Percentiles rank a stretch among this genome's conserved stretches.
These are phyloP conservation scores for Neuroterus valhalla DNA, from an alignment of 1,140 invertebrate species.

Conservation along the genomic window DNA sequence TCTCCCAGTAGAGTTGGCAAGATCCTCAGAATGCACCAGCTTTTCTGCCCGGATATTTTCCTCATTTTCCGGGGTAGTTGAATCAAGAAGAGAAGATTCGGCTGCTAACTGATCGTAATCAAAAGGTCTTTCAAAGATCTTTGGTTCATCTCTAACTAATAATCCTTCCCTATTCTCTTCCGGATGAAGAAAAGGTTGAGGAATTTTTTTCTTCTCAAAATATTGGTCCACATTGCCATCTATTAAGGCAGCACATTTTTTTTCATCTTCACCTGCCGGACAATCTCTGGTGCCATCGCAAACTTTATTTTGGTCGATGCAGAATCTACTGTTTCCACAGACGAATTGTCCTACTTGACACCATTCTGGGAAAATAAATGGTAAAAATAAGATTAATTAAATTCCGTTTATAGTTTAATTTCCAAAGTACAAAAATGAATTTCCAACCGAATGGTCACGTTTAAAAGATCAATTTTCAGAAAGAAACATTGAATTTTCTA, in stretches of 20 bases:
- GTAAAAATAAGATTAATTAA: not conserved
- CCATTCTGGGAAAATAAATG: constrained; percentile 78
- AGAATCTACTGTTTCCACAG: constrained; percentile 82
- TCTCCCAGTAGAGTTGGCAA: not conserved
- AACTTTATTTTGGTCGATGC: constrained; percentile 80
- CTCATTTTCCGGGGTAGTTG: constrained; percentile 54
- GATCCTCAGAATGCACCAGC: constrained; percentile 27
- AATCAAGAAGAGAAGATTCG: constrained; percentile 58
- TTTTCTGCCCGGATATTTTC: constrained; percentile 37
- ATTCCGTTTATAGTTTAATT: too few species aligned
- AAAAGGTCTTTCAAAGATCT: constrained; percentile 33
- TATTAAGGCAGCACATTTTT: constrained; percentile 78
- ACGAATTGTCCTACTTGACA: constrained; percentile 84
- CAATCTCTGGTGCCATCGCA: constrained; percentile 88
- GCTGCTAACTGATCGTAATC: constrained; percentile 56
- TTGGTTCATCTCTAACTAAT: constrained; percentile 37
- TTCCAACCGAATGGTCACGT: too few species aligned
- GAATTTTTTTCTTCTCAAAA: constrained; percentile 44
- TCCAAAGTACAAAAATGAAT: too few species aligned
- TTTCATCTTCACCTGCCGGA: constrained; percentile 88
- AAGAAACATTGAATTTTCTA: too few species aligned
- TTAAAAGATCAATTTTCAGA: too few species aligned
- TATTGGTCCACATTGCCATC: constrained; percentile 63
- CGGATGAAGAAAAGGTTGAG: constrained; percentile 42
- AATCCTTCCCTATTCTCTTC: constrained; percentile 9